These are phyloP conservation scores for Tragelaphus scriptus DNA, from an alignment of 2,113 vertebrate genomes.

Conservation along the genomic window DNA sequence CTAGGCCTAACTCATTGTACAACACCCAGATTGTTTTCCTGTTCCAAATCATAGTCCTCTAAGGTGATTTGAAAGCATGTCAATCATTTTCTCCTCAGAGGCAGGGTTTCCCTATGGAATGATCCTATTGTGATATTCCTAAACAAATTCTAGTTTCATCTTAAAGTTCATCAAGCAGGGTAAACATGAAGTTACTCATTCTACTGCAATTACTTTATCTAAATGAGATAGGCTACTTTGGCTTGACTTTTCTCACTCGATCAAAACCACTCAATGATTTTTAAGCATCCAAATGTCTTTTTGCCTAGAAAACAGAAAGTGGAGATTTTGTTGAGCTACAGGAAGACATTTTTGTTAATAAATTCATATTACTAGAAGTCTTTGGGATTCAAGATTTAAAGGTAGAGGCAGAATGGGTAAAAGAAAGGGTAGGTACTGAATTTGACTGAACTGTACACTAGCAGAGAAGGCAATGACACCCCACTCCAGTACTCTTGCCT, in stretches of 20 bases:
- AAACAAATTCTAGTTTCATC: conserved; percentile 7
- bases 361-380: background rate
- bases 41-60: background rate
- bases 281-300: conserved; percentile 19
- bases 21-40: background rate
- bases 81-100: conserved; percentile 12
- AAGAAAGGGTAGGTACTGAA: background rate
- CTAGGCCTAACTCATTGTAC: background rate
- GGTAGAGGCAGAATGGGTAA: background rate
- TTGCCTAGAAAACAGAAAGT: background rate
- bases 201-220: background rate
- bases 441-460: background rate
- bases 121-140: background rate
- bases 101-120: background rate
- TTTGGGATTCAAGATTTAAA: background rate
- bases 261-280: conserved; percentile 18
- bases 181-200: background rate
- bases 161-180: background rate
- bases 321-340: conserved; percentile 4
- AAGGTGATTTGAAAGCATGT: background rate
- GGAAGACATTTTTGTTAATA: background rate
- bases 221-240: conserved; percentile 4
- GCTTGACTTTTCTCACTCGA: background rate
- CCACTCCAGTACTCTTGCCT: too few relatives aligned
- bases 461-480: background rate